Conservation (phyloP, 2,113 vertebrate species). For the Mesocricetus auratus region DNA sequence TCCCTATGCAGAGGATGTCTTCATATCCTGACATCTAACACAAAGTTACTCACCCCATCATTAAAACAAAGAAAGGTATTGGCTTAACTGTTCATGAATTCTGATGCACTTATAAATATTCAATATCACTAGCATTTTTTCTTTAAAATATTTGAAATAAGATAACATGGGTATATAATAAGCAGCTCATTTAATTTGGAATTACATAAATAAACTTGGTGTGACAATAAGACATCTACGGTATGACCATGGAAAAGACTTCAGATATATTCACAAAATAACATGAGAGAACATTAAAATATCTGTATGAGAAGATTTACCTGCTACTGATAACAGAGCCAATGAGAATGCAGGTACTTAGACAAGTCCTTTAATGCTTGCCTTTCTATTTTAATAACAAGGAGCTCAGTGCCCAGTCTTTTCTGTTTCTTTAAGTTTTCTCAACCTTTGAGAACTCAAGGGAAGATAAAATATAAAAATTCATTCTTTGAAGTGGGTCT, state of each 20-base stretch:
- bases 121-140: constrained; percentile 34
- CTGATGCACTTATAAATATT: constrained; percentile 49
- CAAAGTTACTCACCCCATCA: constrained; percentile 41
- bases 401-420: neutral
- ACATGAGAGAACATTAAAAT: neutral
- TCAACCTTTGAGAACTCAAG: constrained; percentile 9
- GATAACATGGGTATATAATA: constrained; percentile 4
- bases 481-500: neutral
- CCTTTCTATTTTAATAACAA: constrained; percentile 13
- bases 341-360: constrained; percentile 3
- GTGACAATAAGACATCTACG: constrained; percentile 33
- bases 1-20: constrained; percentile 72
- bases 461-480: constrained; percentile 1
- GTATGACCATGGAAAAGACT: neutral
- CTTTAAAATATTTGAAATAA: constrained; percentile 69
- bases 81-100: neutral
- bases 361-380: constrained; percentile 5
- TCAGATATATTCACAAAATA: neutral
- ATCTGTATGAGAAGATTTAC: neutral
- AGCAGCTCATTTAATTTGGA: constrained; percentile 64
- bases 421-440: neutral
- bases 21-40: constrained; percentile 63
- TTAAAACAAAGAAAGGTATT: constrained; percentile 19
- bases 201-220: constrained; percentile 49
- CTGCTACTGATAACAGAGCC: neutral